Percentiles rank a stretch among this genome's conserved stretches.
These are phyloP conservation scores for Zingel zingel DNA, from an alignment of 2,113 vertebrate genomes.

Conservation along the genomic window DNA sequence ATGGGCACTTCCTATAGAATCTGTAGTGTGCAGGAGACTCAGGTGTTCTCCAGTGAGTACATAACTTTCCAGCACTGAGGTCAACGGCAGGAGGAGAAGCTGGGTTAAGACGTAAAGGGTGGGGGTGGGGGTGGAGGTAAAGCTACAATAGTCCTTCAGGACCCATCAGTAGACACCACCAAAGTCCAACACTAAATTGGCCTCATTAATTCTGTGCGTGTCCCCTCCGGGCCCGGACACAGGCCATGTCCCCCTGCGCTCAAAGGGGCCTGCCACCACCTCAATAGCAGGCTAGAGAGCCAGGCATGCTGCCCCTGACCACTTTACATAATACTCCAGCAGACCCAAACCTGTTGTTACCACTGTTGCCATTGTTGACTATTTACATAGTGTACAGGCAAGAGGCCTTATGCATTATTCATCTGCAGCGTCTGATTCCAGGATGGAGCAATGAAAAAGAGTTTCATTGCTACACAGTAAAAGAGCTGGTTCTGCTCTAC, in stretches of 20 bases:
- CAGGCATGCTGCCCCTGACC: conserved; percentile 69
- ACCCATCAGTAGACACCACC: conserved; percentile 68
- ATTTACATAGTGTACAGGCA: conserved; percentile 84
- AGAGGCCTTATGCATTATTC: conserved; percentile 86
- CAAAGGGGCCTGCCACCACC: conserved; percentile 51
- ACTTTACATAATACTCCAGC: conserved; percentile 80
- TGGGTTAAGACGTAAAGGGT: conserved; percentile 25
- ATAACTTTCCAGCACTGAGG: conserved; percentile 35
- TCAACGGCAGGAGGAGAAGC: conserved; percentile 13
- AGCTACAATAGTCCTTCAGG: conserved; percentile 69
- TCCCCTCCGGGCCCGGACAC: conserved; percentile 63
- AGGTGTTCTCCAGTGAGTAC: conserved; percentile 37
- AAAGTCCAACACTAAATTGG: conserved; percentile 73
- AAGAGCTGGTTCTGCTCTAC: conserved; percentile 72
- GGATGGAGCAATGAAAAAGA: conserved; percentile 78
- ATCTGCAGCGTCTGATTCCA: conserved; percentile 79
- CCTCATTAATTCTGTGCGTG: conserved; percentile 80
- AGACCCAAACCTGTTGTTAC: conserved; percentile 82
- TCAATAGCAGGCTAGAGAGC: conserved; percentile 73
- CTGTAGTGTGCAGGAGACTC: conserved; percentile 24
- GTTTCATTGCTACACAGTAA: conserved; percentile 82
- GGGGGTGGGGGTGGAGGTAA: conserved; percentile 29
- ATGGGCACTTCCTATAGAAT: conserved; percentile 37
- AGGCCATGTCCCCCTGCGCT: conserved; percentile 61
- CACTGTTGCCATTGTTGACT: conserved; percentile 79